Conservation (phyloP, 23 tunicate species). For the Aplidium turbinatum region DNA sequence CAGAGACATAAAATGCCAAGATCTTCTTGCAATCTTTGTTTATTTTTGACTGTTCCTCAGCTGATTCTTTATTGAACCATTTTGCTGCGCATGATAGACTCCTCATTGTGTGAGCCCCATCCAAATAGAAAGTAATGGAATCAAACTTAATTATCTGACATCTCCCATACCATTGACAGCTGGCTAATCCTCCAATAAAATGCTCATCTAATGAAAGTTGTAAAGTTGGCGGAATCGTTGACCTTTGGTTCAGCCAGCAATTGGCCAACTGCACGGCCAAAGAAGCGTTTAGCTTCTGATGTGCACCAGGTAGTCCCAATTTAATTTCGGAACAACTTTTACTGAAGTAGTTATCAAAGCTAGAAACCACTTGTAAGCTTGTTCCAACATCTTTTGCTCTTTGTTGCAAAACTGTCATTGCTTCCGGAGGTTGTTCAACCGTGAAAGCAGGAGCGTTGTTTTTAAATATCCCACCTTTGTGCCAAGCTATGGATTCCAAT, state of each 20-base stretch:
- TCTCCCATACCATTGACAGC: constrained; percentile 58
- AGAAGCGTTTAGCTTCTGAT: constrained; percentile 71
- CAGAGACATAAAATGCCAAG: constrained; percentile 59
- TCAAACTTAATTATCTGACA: constrained; percentile 55
- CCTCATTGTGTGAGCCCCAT: constrained; percentile 72
- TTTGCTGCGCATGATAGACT: constrained; percentile 55
- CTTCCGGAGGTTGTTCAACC: constrained; percentile 48
- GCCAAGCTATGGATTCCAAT: constrained; percentile 69
- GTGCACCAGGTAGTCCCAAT: constrained; percentile 56
- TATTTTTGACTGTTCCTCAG: constrained; percentile 16
- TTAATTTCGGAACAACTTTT: not conserved
- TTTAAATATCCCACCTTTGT: constrained; percentile 81
- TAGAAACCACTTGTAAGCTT: constrained; percentile 20
- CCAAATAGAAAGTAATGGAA: constrained; percentile 55
- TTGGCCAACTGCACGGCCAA: constrained; percentile 53
- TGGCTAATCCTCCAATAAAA: constrained; percentile 26
- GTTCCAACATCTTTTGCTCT: constrained; percentile 33
- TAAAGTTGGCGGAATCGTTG: too few species aligned
- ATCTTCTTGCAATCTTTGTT: constrained; percentile 23
- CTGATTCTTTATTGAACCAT: constrained; percentile 49
- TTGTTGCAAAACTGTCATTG: constrained; percentile 47
- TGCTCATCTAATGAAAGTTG: not conserved
- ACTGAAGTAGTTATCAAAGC: constrained; percentile 6
- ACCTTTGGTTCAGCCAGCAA: constrained; percentile 38
- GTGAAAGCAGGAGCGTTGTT: constrained; percentile 52